These are phyloP conservation scores for Ictidomys tridecemlineatus DNA, from an alignment of 2,113 vertebrate genomes.

Conservation along the genomic window DNA sequence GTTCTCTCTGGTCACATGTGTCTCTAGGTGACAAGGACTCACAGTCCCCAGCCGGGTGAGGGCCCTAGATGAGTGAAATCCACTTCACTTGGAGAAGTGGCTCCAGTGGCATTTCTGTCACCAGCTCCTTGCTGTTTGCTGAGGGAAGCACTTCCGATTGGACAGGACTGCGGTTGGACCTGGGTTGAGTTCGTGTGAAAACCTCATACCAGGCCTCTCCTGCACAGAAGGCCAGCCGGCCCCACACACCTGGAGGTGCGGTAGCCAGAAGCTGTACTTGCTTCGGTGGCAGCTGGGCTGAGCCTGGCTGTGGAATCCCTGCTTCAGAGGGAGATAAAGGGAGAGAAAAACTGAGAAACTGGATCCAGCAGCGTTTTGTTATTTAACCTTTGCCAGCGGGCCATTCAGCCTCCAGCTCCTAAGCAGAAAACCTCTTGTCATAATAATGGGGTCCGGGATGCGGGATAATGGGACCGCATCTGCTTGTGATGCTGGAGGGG, in stretches of 20 bases:
- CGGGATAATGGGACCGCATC: accelerated
- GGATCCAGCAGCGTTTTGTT: conserved; percentile 54
- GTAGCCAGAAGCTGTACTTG: not conserved
- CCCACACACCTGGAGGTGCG: not conserved
- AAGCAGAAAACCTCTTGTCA: conserved; percentile 44
- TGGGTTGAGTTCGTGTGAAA: not conserved
- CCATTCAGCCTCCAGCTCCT: conserved; percentile 22
- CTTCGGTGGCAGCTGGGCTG: not conserved
- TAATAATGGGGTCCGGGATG: not conserved
- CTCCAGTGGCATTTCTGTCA: not conserved
- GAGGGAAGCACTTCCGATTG: not conserved
- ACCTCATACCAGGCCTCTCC: not conserved
- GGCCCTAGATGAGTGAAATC: not conserved
- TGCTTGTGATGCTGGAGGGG: not conserved
- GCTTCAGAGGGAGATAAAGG: conserved; percentile 53
- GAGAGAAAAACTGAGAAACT: conserved; percentile 52
- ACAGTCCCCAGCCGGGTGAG: not conserved
- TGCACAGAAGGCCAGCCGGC: not conserved
- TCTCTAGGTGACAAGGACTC: not conserved
- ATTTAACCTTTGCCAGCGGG: conserved; percentile 9
- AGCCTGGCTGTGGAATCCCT: not conserved
- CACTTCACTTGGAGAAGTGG: not conserved
- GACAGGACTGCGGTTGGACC: not conserved
- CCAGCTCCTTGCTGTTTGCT: not conserved
- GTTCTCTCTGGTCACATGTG: not conserved